Evolutionary conservation across 2,797 vertebrate genomes (phyloP).

Genomic region (Agapornis canus): DNA sequence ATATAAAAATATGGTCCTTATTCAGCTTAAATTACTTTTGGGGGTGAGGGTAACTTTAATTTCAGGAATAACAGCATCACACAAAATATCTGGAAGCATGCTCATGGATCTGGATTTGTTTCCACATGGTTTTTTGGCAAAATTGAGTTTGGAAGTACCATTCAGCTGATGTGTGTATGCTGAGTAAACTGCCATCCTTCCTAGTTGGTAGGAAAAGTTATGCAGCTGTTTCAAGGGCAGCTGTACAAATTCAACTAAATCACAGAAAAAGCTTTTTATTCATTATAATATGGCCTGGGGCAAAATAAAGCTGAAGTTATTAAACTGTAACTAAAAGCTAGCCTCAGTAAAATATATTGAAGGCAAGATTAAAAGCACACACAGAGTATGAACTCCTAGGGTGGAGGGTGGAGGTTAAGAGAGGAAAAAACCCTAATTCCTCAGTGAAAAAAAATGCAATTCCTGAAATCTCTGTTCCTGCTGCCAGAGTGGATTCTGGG

Average conservation of each 20-base stretch:
- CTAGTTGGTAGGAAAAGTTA: slow-evolving; percentile 53
- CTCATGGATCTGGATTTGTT: neutral
- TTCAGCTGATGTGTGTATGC: neutral
- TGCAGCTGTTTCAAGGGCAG: slow-evolving; percentile 64
- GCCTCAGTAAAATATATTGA: slow-evolving; percentile 62
- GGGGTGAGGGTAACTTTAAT: neutral
- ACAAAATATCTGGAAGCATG: neutral
- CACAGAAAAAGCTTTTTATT: slow-evolving; percentile 63
- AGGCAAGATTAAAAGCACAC: slow-evolving; percentile 60
- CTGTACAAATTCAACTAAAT: slow-evolving; percentile 71
- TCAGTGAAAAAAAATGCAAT: slow-evolving; percentile 12
- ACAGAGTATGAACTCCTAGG: neutral
- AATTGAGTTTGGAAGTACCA: neutral
- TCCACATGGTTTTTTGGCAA: neutral
- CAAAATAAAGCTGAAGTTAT: slow-evolving; percentile 67
- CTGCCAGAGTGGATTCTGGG: neutral
- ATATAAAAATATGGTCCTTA: neutral
- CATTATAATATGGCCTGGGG: slow-evolving; percentile 51
- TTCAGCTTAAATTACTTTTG: neutral
- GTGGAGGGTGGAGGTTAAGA: neutral
- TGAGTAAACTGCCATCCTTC: slow-evolving; percentile 44
- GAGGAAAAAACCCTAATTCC: neutral
- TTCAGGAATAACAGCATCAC: neutral
- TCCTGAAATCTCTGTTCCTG: slow-evolving; percentile 2
- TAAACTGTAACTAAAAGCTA: slow-evolving; percentile 60